Evolutionary conservation across 1,140 invertebrate genomes (phyloP).

Genomic region (Probaryconus sp.): DNA sequence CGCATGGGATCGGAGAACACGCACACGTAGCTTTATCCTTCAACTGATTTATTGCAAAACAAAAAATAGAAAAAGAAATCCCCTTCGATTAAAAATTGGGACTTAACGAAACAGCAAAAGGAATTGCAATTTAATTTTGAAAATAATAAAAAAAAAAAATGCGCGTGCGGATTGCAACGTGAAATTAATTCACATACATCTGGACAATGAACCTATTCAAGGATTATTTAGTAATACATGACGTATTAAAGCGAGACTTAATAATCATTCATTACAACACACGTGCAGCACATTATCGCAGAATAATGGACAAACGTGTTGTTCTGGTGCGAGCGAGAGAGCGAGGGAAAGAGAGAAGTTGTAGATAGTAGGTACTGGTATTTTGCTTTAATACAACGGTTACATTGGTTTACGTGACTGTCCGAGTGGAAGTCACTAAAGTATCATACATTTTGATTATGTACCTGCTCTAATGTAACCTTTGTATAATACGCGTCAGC

Average conservation of each 20-base stretch:
- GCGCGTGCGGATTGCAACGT: too few relatives aligned
- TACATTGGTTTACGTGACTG: conserved; percentile 67
- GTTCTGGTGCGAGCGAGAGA: conserved; percentile 22
- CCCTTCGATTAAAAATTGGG: too few relatives aligned
- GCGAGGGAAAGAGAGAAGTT: too few relatives aligned
- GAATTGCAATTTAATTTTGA: too few relatives aligned
- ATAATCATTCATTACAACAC: conserved; percentile 56
- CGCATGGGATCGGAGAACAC: conserved; percentile 60
- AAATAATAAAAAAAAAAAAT: too few relatives aligned
- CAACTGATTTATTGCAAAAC: too few relatives aligned
- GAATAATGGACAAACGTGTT: conserved; percentile 56
- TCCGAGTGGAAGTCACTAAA: conserved; percentile 60
- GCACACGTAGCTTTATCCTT: conserved; percentile 57
- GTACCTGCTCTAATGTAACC: conserved; percentile 45
- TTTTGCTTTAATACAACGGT: conserved; percentile 59
- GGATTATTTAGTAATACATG: conserved; percentile 45
- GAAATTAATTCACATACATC: not conserved
- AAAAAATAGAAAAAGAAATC: conserved; percentile 1
- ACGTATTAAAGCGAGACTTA: conserved; percentile 46
- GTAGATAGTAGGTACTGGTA: conserved; percentile 27
- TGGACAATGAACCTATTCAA: conserved; percentile 19
- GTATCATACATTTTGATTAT: conserved; percentile 70
- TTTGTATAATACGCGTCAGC: conserved; percentile 54
- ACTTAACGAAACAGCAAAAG: too few relatives aligned
- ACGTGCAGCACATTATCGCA: conserved; percentile 46